These are phyloP conservation scores for Trichosurus vulpecula DNA, from an alignment of 2,797 vertebrate species.

Conservation along the genomic window DNA sequence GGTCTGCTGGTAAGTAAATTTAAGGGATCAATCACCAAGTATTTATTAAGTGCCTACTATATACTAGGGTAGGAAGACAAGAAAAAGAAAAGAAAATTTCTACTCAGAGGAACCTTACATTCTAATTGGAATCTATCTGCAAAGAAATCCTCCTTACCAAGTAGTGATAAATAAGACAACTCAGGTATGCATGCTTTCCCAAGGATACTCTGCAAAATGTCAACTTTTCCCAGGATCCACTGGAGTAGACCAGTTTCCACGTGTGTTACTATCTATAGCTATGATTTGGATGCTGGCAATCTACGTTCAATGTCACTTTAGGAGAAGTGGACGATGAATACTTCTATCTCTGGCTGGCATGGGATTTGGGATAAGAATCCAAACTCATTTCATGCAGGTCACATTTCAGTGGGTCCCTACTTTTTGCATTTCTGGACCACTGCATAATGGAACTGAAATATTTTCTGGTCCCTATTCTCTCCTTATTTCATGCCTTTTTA, in stretches of 20 bases:
- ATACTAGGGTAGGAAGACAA: background rate
- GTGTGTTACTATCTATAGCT: background rate
- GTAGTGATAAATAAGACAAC: conserved; percentile 44
- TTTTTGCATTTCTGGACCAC: conserved; percentile 45
- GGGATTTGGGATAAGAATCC: conserved; percentile 43
- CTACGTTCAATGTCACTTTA: conserved; percentile 5
- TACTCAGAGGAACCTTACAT: background rate
- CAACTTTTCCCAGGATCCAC: conserved; percentile 36
- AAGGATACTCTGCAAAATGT: conserved; percentile 1
- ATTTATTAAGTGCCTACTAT: background rate
- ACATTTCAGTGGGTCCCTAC: conserved; percentile 13
- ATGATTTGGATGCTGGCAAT: conserved; percentile 29
- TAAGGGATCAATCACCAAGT: background rate
- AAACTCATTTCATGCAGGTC: conserved; percentile 28
- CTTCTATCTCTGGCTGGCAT: conserved; percentile 34
- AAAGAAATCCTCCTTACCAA: conserved; percentile 50
- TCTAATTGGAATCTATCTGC: background rate
- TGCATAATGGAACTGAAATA: conserved; percentile 27
- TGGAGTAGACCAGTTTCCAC: background rate
- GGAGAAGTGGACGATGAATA: conserved; percentile 14
- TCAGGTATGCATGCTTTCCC: conserved; percentile 26
- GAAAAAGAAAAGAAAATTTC: background rate
- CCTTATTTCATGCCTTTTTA: conserved; percentile 24
- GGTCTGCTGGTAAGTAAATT: conserved; percentile 5
- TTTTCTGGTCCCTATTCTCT: conserved; percentile 32